Conservation (phyloP, 2,113 vertebrate genomes). For the Anarhynchus alexandrinus region DNA sequence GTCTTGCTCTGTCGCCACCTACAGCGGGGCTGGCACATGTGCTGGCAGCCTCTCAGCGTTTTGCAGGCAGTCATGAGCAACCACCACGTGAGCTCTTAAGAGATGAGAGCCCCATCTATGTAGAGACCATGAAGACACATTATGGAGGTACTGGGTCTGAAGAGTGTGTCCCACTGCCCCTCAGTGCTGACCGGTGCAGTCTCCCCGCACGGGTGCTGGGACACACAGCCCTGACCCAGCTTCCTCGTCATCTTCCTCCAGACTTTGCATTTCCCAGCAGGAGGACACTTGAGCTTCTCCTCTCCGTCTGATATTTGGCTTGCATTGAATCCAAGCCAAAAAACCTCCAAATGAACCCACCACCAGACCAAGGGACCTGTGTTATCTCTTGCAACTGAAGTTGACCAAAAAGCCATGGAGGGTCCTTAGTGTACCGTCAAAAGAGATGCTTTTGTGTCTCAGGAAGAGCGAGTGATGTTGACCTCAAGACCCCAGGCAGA, state of each 20-base stretch:
- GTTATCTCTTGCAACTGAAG: not conserved
- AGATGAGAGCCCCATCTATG: accelerated
- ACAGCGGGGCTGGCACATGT: not conserved
- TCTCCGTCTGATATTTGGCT: not conserved
- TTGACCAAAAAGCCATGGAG: not conserved
- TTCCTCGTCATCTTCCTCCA: not conserved
- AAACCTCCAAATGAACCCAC: not conserved
- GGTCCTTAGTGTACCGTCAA: not conserved
- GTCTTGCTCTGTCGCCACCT: not conserved
- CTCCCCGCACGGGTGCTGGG: accelerated
- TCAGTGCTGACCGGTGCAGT: accelerated
- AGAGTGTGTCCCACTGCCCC: not conserved
- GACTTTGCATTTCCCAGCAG: not conserved
- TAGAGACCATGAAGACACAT: not conserved
- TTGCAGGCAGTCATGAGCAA: not conserved
- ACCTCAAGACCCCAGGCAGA: constrained; percentile 11
- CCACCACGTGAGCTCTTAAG: not conserved
- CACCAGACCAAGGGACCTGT: not conserved
- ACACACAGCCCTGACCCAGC: not conserved
- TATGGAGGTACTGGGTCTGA: not conserved
- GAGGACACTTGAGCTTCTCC: not conserved
- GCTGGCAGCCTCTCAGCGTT: not conserved
- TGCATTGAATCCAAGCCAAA: not conserved
- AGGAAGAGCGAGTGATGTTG: not conserved
- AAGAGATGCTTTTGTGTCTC: not conserved